Evolutionary conservation across 2,888 invertebrate genomes (phyloP).

Genomic region (Eueremaeus valkanovi): DNA sequence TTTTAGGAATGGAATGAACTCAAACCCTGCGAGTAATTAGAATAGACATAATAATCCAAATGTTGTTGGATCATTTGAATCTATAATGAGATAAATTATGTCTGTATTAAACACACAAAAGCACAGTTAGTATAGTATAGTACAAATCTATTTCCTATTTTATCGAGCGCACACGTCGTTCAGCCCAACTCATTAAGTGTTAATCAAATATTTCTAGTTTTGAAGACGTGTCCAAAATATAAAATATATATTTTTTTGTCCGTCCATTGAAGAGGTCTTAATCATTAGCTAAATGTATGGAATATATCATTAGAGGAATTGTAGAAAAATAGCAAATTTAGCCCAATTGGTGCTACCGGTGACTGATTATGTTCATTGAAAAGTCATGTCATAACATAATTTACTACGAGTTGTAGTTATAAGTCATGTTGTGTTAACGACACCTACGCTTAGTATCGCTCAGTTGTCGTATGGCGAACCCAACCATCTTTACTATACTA

Average conservation of each 20-base stretch:
- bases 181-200: conserved; percentile 34
- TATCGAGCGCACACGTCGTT: neutral
- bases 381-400: conserved; percentile 23
- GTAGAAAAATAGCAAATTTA: conserved; percentile 23
- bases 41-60: neutral
- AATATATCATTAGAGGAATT: neutral
- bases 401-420: conserved; percentile 7
- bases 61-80: neutral
- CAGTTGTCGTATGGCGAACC: neutral
- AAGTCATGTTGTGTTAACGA: conserved; percentile 30
- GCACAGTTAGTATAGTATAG: neutral
- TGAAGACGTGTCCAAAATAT: conserved; percentile 16
- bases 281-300: conserved; percentile 1
- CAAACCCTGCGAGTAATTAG: conserved; percentile 12
- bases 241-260: too few species aligned
- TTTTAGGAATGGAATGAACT: conserved; percentile 1
- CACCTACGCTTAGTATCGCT: conserved; percentile 13
- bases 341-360: conserved; percentile 9
- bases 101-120: neutral
- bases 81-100: conserved; percentile 4
- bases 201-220: conserved; percentile 34
- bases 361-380: conserved; percentile 28
- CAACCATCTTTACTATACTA: neutral
- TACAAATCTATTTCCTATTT: conserved; percentile 13
- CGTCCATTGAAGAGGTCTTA: neutral